These are phyloP conservation scores for Xiphias gladius DNA, from an alignment of 2,113 vertebrate genomes.

Conservation along the genomic window DNA sequence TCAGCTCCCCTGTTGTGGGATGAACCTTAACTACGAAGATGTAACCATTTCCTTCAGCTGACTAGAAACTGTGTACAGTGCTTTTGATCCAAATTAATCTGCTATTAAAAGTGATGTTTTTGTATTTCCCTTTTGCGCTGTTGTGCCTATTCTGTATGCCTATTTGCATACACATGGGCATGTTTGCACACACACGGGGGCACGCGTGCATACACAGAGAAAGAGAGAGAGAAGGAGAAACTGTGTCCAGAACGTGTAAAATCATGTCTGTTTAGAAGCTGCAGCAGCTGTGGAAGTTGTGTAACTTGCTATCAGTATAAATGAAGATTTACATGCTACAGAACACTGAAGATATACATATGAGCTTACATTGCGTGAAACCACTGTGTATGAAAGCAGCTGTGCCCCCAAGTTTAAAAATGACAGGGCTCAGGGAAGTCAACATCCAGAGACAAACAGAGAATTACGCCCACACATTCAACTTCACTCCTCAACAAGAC, in stretches of 20 bases:
- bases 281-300: conserved; percentile 74
- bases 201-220: background rate
- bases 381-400: conserved; percentile 31
- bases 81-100: conserved; percentile 33
- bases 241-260: conserved; percentile 73
- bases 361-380: conserved; percentile 17
- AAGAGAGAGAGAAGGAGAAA: conserved; percentile 24
- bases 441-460: conserved; percentile 64
- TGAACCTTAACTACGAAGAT: conserved; percentile 51
- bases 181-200: background rate
- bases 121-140: conserved; percentile 19
- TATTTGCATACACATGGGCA: background rate
- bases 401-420: conserved; percentile 60
- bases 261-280: conserved; percentile 75
- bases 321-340: conserved; percentile 65
- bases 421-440: conserved; percentile 64
- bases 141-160: background rate
- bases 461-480: conserved; percentile 66
- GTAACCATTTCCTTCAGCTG: conserved; percentile 35
- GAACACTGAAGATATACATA: background rate
- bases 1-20: conserved; percentile 53
- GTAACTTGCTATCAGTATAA: conserved; percentile 62
- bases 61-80: background rate
- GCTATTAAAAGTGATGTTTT: conserved; percentile 25
- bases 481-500: conserved; percentile 68